These are phyloP conservation scores for Acanthisitta chloris DNA, from an alignment of 2,113 vertebrate genomes.

Conservation along the genomic window DNA sequence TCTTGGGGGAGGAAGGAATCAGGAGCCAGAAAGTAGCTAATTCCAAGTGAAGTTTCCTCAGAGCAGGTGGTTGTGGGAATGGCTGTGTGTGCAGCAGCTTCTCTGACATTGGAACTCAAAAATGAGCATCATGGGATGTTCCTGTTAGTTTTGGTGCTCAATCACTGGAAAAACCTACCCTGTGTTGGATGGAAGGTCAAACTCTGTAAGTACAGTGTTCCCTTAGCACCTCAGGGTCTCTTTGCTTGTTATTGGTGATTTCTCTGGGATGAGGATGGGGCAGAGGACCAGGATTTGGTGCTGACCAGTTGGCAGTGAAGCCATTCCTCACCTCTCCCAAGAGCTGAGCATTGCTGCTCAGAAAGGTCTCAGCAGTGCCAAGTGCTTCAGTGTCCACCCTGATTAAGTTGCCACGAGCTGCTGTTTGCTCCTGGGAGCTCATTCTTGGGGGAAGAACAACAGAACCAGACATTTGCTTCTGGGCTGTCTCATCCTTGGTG, in stretches of 20 bases:
- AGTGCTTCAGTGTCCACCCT: background rate
- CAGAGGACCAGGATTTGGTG: background rate
- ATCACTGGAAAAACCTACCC: background rate
- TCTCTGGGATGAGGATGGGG: background rate
- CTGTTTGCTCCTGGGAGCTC: too few relatives aligned
- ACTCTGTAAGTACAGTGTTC: background rate
- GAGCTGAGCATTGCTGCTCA: rapidly evolving
- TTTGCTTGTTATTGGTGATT: background rate
- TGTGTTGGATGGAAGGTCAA: background rate
- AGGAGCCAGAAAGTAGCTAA: background rate
- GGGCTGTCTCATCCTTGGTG: background rate
- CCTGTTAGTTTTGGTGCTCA: background rate
- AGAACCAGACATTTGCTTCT: background rate
- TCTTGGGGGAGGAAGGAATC: background rate
- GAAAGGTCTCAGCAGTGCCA: background rate
- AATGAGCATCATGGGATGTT: background rate
- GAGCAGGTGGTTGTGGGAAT: background rate
- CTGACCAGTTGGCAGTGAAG: background rate
- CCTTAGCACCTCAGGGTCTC: background rate
- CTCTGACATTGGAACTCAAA: background rate
- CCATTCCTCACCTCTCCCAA: background rate
- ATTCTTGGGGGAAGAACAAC: background rate
- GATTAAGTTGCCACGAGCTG: background rate
- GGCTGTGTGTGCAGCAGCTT: background rate
- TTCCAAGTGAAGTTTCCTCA: background rate